Evolutionary conservation across 2,888 invertebrate genomes (phyloP), one percentile per base, ranked within the genome.

Genomic region (Limnephilus lunatus): DNA sequence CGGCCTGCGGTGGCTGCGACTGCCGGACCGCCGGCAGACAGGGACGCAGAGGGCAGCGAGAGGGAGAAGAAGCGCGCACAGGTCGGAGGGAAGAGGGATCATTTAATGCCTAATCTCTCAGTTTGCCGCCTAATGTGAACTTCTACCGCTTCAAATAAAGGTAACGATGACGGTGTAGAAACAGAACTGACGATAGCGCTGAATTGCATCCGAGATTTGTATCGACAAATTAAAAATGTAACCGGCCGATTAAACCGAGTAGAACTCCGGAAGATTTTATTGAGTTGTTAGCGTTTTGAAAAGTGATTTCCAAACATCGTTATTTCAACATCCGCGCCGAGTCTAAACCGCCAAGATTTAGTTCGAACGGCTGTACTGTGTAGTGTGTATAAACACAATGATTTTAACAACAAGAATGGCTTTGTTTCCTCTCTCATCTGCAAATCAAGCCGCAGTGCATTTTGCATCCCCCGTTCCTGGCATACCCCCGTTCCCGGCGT

Each of bases 381-480:
- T 85, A 35, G n/a, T 68, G 85, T 85, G 53, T 31, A 90, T 90
- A 53, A 90, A 90, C 85, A 90, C 90, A 44, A 25, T 48, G 90
- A 68, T 83, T 82, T 68, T 14, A 81, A 89, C 81, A 83, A 83
- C 90, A 90, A 90, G 90, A 90, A 90, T 90, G 90, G 90, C 90
- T 90, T 90, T 90, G 90, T 90, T 90, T 90, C 90, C 53, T 44
- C 83, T 53, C 85, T 14, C 25, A 81, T 30, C 80, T 89, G 90
- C 32, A 85, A 90, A 90, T 90, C 90, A 90, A 90, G 68, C 90
- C 90, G 68, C 90, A 90, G 90, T 90, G 90, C 83, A 85, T 85
- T 90, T 90, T 85, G 85, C 85, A 85, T 48, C 81, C 90, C 90
- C 85, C 83, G 90, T 90, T 90, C 90, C 90, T 3, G 53, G 90